Percentiles rank a stretch among this genome's conserved stretches.
Evolutionary conservation across 2,888 invertebrate species (phyloP).

Genomic region (Stegana nigrithorax): DNA sequence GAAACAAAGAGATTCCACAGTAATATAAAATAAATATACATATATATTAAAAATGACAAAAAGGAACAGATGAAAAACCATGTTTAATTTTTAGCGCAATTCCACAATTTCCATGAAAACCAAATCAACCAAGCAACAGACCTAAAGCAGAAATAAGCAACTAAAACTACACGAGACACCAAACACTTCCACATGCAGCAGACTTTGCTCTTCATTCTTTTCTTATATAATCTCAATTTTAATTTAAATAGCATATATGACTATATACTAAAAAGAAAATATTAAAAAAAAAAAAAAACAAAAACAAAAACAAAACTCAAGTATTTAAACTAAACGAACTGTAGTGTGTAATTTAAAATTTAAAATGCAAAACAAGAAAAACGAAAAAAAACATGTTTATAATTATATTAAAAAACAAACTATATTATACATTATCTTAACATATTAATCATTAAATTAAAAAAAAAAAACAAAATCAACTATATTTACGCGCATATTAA

Average conservation of each 20-base stretch:
- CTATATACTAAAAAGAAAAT: too few species aligned
- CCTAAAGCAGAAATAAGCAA: neutral
- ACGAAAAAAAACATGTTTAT: constrained; percentile 52
- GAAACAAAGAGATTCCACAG: constrained; percentile 4
- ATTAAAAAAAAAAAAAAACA: constrained; percentile 18
- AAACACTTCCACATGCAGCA: constrained; percentile 7
- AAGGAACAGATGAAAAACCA: neutral
- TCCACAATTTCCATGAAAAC: neutral
- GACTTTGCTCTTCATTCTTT: constrained; percentile 10
- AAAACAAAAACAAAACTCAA: constrained; percentile 26
- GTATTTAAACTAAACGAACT: constrained; percentile 43
- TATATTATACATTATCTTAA: neutral
- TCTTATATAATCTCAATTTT: too few species aligned
- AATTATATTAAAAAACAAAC: constrained; percentile 31
- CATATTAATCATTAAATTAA: too few species aligned
- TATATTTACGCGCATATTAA: neutral
- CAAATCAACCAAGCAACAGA: neutral
- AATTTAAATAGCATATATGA: neutral
- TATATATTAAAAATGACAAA: neutral
- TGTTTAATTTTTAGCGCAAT: neutral
- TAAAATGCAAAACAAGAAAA: too few species aligned
- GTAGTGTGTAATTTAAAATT: constrained; percentile 56
- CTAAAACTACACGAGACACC: neutral
- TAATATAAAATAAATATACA: neutral
- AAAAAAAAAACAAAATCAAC: neutral